These are phyloP conservation scores for Zhuqinia jingwanae DNA, from an alignment of 2,888 invertebrate genomes.

Conservation along the genomic window DNA sequence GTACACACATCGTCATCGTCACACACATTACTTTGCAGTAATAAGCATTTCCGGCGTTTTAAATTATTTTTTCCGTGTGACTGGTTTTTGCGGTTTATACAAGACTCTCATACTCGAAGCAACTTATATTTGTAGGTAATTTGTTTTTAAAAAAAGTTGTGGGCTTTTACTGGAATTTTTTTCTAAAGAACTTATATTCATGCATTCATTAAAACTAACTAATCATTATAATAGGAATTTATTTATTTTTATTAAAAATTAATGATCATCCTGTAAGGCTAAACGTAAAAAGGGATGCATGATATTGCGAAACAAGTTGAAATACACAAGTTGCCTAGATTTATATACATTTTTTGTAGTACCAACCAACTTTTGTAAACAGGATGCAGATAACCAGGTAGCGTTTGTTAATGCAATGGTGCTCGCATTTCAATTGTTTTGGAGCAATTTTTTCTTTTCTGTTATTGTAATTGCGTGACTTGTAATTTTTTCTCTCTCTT, in stretches of 20 bases:
- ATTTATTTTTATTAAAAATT: too few relatives aligned
- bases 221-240: too few relatives aligned
- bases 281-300: too few relatives aligned
- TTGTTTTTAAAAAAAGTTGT: too few relatives aligned
- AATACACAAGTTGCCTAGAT: background rate
- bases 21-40: background rate
- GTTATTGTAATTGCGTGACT: conserved; percentile 4
- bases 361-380: too few relatives aligned
- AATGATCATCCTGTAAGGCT: too few relatives aligned
- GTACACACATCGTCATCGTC: too few relatives aligned
- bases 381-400: background rate
- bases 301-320: background rate
- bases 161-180: too few relatives aligned
- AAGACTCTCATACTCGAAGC: background rate
- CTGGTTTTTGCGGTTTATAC: background rate
- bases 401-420: background rate
- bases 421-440: background rate
- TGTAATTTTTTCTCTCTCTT: conserved; percentile 7
- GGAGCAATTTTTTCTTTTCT: too few relatives aligned
- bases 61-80: conserved; percentile 19
- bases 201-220: too few relatives aligned
- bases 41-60: conserved; percentile 48
- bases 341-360: background rate
- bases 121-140: background rate
- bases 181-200: too few relatives aligned